Base-by-base conservation (phyloP, 2,888 invertebrate species). In the Xylota segnis region DNA sequence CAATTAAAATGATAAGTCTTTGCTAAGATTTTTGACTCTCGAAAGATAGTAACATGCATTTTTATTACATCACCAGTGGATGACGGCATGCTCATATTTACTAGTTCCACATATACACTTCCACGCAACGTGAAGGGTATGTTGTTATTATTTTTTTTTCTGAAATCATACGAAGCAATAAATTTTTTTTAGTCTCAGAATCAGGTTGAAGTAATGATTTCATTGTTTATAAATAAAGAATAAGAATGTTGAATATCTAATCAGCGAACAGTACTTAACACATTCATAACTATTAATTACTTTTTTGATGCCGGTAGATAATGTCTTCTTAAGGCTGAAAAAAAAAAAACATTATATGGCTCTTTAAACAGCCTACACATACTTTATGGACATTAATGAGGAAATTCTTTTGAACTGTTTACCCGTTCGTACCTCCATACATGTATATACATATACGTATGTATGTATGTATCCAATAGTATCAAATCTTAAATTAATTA, bases 61-160 rank as follows among this genome's bases (percentile, higher is more conserved):
- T 74, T 76, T 27, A 70, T 82, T 82, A 76, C 63, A 65, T 82
- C 82, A 82, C 58, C 76, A 65, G 27, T 50, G 56, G 76, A 76
- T 82, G 82, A 70, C 70, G 63, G 40, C 70, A 70, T 70, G 14
- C 63, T 54, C 18, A 23, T 66, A 34, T 50, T 58, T 34, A 65
- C 12, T 50, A 23, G 43, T 40, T 32, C 52, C 40, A 0, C 14
- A n/a, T 23, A 9, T 5, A 23, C 47, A 37, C 59, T 34, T 47
- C n/a, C 58, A 71, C 27, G 23, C 58, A 32, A 18, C 14, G 40
- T 9, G 71, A 50, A 78, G 70, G 77, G 77, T 59, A 70, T 52
- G 34, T 16, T 43, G 14, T 14, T 40, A n/a, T 43, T 34, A 1
- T 29, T n/a, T 45, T 34, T 14, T 37, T 63, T 37, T 27, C 34